Evolutionary conservation across 2,797 vertebrate species (phyloP).

Genomic region (Ctenopoma kingsleyae): DNA sequence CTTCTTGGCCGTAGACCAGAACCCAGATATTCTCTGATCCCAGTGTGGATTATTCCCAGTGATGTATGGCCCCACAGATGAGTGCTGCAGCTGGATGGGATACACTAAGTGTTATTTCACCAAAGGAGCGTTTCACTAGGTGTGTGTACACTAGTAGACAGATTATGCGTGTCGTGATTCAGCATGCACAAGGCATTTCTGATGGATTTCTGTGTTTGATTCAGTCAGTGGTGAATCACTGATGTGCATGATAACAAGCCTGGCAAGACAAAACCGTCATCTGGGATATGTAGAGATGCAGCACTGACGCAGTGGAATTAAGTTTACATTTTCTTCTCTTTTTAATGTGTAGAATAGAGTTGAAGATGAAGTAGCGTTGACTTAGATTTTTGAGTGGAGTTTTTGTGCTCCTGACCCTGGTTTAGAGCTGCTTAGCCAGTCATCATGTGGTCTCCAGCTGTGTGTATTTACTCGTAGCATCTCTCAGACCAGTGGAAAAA

Average conservation of each 20-base stretch:
- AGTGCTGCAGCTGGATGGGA: constrained; percentile 2
- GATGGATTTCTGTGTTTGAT: constrained; percentile 19
- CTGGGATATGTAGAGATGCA: neutral
- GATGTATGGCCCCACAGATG: constrained; percentile 6
- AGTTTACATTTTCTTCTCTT: constrained; percentile 12
- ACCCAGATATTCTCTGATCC: constrained; percentile 46
- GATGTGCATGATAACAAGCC: constrained; percentile 13
- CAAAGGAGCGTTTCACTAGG: neutral
- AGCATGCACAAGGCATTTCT: constrained; percentile 18
- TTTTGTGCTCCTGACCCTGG: constrained; percentile 36
- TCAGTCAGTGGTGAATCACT: constrained; percentile 34
- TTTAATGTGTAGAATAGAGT: neutral
- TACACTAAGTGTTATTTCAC: constrained; percentile 13
- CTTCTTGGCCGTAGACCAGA: constrained; percentile 48
- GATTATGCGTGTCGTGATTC: constrained; percentile 25
- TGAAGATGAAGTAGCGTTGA: neutral
- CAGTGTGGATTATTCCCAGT: constrained; percentile 24
- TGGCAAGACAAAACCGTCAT: constrained; percentile 2
- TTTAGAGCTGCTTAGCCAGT: constrained; percentile 39
- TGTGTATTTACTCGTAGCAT: constrained; percentile 51
- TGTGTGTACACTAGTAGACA: too few species aligned
- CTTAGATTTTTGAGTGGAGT: neutral
- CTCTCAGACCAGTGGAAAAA: constrained; percentile 32
- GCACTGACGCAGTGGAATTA: neutral
- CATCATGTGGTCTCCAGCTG: constrained; percentile 76